Evolutionary conservation across 1,140 invertebrate genomes (phyloP).

Genomic region (Drosophila quadrilineata): DNA sequence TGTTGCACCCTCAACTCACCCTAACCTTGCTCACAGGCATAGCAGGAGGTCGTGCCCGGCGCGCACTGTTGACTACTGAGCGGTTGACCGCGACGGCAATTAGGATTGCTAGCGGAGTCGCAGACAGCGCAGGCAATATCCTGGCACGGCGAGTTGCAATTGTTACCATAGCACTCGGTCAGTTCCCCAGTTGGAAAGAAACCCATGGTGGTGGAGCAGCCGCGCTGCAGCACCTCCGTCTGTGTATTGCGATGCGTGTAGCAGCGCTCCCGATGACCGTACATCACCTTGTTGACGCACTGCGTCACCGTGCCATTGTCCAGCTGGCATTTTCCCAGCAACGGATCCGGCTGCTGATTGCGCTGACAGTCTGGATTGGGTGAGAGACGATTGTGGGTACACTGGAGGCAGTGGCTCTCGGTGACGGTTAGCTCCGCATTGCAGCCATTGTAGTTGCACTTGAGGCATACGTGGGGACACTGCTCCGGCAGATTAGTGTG

Average conservation of each 20-base stretch:
- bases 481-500: slow-evolving; percentile 37
- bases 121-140: slow-evolving; percentile 60
- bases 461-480: slow-evolving; percentile 68
- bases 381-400: slow-evolving; percentile 30
- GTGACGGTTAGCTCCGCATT: slow-evolving; percentile 55
- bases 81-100: slow-evolving; percentile 41
- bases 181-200: slow-evolving; percentile 60
- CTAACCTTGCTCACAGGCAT: slow-evolving; percentile 71
- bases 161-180: slow-evolving; percentile 58
- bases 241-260: slow-evolving; percentile 59
- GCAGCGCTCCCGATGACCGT: slow-evolving; percentile 60
- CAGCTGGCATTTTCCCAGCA: slow-evolving; percentile 20
- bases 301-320: slow-evolving; percentile 45
- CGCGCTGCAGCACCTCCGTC: slow-evolving; percentile 57
- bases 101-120: slow-evolving; percentile 54
- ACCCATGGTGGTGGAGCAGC: slow-evolving; percentile 68
- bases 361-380: slow-evolving; percentile 54
- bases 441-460: slow-evolving; percentile 75
- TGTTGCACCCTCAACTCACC: slow-evolving; percentile 25
- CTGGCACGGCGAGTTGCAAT: slow-evolving; percentile 62
- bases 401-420: slow-evolving; percentile 55
- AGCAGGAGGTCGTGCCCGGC: slow-evolving; percentile 52
- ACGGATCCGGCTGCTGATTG: slow-evolving; percentile 12
- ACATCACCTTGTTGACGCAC: slow-evolving; percentile 66
- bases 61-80: slow-evolving; percentile 41